Evolutionary conservation across 2,888 invertebrate genomes (phyloP), one percentile per base, ranked within the genome.

Genomic region (Phalangium opilio): DNA sequence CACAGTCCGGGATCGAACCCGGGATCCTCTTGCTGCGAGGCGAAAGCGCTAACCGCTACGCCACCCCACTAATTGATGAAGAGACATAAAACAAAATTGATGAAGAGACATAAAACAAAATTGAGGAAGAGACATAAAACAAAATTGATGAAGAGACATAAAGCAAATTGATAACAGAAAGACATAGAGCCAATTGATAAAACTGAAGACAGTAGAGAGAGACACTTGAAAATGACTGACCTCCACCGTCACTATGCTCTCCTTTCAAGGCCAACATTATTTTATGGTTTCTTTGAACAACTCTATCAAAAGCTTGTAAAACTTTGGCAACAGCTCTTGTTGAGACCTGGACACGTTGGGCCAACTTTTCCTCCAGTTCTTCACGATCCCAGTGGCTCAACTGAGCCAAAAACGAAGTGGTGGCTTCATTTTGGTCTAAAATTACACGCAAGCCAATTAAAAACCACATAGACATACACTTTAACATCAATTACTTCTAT

Each of bases 341-440:
- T 10, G 93, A 93, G 17, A 95, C 93, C 57, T 69, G 49, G 2
- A 57, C 55, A 11, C 50, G 40, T 21, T 55, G 54, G 11, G 52
- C 52, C 34, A 96, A 72, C 67, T 91, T 90, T 57, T 93, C 91
- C 61, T 96, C 95, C 47, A 96, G 69, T 64, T 96, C 95, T 62
- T 91, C 89, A 62, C 91, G 90, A 64, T 96, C 95, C 93, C 95
- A 95, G 0, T 91, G 91, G 1, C 93, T 91, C 36, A 96, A 67
- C 63, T 93, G 86, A 70, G 90, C 83, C 40, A 96, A 74, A 67
- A 96, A 96, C 5, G 90, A 89, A 8, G 90, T 93, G 8, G 93
- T 91, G 0, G 90, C 90, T 69, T 90, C 89, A 68, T 85, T 89
- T 68, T 93, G 93, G 75, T 91, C 86, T 86, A 62, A 39, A 70